Conservation (phyloP, 1,140 invertebrate genomes). For the Micrasema longulum region DNA sequence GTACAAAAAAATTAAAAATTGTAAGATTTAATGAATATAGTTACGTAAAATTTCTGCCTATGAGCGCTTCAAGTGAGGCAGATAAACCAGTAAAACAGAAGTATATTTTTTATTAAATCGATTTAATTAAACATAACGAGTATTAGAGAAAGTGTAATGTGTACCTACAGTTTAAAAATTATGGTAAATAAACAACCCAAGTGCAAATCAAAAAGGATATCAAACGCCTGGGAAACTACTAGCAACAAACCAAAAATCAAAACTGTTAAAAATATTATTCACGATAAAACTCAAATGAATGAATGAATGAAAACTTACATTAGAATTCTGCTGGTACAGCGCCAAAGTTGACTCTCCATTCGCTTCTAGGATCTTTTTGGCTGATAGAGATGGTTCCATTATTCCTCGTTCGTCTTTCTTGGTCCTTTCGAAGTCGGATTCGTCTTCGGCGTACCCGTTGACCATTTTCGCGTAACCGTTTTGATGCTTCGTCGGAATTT, state of each 20-base stretch:
- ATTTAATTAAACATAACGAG: too few species aligned
- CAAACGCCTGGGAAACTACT: constrained; percentile 34
- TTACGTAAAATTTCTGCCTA: too few species aligned
- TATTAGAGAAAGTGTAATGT: too few species aligned
- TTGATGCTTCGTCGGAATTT: constrained; percentile 11
- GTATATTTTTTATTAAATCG: too few species aligned
- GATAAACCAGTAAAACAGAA: too few species aligned
- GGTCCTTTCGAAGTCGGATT: constrained; percentile 8
- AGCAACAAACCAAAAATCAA: constrained; percentile 11
- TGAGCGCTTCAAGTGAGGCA: too few species aligned
- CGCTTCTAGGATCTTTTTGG: constrained; percentile 36
- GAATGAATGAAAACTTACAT: constrained; percentile 49
- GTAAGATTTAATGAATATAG: too few species aligned
- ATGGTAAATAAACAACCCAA: neutral
- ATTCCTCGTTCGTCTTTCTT: constrained; percentile 24
- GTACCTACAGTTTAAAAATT: too few species aligned
- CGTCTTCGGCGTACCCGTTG: constrained; percentile 14
- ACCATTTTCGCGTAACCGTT: constrained; percentile 23
- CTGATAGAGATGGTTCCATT: constrained; percentile 39
- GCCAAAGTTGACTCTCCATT: constrained; percentile 43
- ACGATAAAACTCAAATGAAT: constrained; percentile 13
- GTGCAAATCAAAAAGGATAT: constrained; percentile 22
- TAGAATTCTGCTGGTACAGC: constrained; percentile 37
- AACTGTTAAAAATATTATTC: constrained; percentile 22
- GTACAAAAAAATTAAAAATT: too few species aligned